Percentiles rank a stretch among this genome's conserved stretches.
These are phyloP conservation scores for Drosophila pseudoobscura DNA, from an alignment of 1,140 invertebrate species.

Conservation along the genomic window DNA sequence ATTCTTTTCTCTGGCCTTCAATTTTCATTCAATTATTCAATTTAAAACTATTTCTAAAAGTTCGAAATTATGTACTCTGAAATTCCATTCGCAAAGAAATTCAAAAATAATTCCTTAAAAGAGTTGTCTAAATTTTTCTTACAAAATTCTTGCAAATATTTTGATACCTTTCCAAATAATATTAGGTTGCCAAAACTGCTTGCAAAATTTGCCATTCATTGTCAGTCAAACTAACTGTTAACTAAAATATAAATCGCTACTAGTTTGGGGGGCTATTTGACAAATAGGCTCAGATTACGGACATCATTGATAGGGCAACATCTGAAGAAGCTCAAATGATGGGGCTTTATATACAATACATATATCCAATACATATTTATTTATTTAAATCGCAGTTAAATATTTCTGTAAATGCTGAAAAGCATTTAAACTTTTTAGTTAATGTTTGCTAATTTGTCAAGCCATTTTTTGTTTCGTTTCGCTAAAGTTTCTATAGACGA, in stretches of 20 bases:
- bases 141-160: not conserved
- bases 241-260: conserved; percentile 70
- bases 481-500: conserved; percentile 17
- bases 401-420: conserved; percentile 34
- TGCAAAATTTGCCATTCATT: conserved; percentile 5
- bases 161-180: not conserved
- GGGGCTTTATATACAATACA: conserved; percentile 56
- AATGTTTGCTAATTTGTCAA: conserved; percentile 68
- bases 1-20: not conserved
- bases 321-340: conserved; percentile 32
- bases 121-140: too few species aligned
- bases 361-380: conserved; percentile 23
- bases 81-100: too few species aligned
- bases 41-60: not conserved
- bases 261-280: conserved; percentile 32
- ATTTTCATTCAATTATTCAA: not conserved
- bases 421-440: conserved; percentile 42
- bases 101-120: too few species aligned
- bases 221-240: conserved; percentile 46
- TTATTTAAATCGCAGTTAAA: conserved; percentile 22
- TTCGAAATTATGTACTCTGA: not conserved
- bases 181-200: not conserved
- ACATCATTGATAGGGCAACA: conserved; percentile 9
- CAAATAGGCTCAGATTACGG: conserved; percentile 52
- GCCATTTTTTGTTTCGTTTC: conserved; percentile 27